Conservation (phyloP, 2,888 invertebrate genomes). For the Agelastica alni region DNA sequence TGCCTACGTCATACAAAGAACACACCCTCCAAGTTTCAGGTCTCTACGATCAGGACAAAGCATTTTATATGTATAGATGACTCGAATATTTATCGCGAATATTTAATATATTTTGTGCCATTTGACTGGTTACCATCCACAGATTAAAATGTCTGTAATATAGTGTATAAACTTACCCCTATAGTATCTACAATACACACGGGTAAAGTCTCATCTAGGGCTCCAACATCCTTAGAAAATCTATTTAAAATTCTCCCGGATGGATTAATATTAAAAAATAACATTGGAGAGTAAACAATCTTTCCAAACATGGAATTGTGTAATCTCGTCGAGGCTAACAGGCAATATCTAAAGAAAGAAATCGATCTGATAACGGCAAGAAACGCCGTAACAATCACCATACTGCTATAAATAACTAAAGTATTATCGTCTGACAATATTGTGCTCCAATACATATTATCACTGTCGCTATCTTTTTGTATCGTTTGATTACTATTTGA, state of each 20-base stretch:
- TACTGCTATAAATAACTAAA: slow-evolving; percentile 50
- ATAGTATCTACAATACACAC: slow-evolving; percentile 57
- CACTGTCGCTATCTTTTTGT: not conserved
- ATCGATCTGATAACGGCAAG: slow-evolving; percentile 54
- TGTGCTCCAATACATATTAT: slow-evolving; percentile 6
- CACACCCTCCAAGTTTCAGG: too few relatives aligned
- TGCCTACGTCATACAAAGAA: too few relatives aligned
- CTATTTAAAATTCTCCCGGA: slow-evolving; percentile 66
- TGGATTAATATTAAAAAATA: slow-evolving; percentile 70
- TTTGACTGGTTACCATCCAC: not conserved
- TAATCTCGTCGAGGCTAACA: slow-evolving; percentile 59
- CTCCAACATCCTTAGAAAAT: slow-evolving; percentile 70
- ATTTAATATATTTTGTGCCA: not conserved
- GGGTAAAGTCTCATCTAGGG: slow-evolving; percentile 59
- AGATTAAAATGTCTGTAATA: not conserved
- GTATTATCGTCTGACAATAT: slow-evolving; percentile 38
- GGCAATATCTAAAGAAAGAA: slow-evolving; percentile 59
- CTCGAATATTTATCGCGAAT: too few relatives aligned
- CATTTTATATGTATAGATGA: too few relatives aligned
- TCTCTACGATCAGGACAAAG: too few relatives aligned
- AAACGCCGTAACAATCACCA: slow-evolving; percentile 48
- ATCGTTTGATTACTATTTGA: not conserved
- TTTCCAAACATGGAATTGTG: slow-evolving; percentile 59
- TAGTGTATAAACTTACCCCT: slow-evolving; percentile 26
- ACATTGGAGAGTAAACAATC: slow-evolving; percentile 64